These are phyloP conservation scores for Mellivora capensis DNA, from an alignment of 2,113 vertebrate genomes.

Conservation along the genomic window DNA sequence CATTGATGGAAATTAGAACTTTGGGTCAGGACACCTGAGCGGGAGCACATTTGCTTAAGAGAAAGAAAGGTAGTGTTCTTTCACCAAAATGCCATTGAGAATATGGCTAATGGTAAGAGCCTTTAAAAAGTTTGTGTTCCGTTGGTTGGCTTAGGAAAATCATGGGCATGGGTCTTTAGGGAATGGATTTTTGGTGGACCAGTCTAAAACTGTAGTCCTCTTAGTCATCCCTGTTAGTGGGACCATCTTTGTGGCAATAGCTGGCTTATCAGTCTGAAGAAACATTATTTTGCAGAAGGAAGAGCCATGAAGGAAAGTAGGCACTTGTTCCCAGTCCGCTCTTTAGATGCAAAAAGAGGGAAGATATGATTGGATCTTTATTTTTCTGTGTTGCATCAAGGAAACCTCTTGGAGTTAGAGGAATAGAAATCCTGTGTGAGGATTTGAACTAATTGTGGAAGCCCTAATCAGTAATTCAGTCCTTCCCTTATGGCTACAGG, in stretches of 20 bases:
- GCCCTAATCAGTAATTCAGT: not conserved
- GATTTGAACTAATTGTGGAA: not conserved
- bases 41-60: not conserved
- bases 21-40: not conserved
- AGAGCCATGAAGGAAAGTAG: not conserved
- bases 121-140: not conserved
- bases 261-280: not conserved
- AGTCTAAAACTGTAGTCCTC: not conserved
- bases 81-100: not conserved
- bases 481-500: not conserved
- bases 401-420: not conserved
- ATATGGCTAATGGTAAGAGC: not conserved
- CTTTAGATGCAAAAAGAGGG: not conserved
- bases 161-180: not conserved
- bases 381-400: not conserved
- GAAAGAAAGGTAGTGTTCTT: not conserved
- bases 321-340: not conserved
- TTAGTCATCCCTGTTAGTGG: not conserved
- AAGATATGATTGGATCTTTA: not conserved
- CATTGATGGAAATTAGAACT: not conserved
- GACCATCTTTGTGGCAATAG: not conserved
- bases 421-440: not conserved
- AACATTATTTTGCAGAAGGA: not conserved
- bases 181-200: not conserved
- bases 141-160: not conserved